Evolutionary conservation across 2,888 invertebrate genomes (phyloP).

Genomic region (Rhingia campestris): DNA sequence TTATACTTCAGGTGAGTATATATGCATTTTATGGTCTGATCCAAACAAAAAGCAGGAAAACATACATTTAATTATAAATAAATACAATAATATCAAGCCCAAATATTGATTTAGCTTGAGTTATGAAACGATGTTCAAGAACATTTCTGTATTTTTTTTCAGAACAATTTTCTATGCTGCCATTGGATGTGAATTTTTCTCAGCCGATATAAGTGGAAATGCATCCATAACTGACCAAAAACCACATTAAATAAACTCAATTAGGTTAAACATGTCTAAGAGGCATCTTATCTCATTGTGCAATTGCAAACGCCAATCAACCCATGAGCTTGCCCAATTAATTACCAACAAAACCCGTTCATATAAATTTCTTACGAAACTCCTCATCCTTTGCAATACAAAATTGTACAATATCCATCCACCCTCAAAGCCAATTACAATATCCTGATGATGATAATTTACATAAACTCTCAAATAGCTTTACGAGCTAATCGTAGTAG

Average conservation of each 20-base stretch:
- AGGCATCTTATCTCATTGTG: conserved; percentile 9
- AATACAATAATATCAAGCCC: too few relatives aligned
- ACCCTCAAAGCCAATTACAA: conserved; percentile 10
- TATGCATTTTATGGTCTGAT: too few relatives aligned
- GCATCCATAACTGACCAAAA: background rate
- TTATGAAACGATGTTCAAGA: too few relatives aligned
- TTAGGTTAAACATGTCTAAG: background rate
- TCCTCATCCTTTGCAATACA: background rate
- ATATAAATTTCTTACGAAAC: background rate
- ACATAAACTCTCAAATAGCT: background rate
- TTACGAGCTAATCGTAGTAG: conserved; percentile 31
- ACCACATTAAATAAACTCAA: background rate
- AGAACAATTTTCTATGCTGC: too few relatives aligned
- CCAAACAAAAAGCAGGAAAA: too few relatives aligned
- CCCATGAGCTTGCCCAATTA: conserved; percentile 12
- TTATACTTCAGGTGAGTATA: too few relatives aligned
- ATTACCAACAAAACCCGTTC: conserved; percentile 3
- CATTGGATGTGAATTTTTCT: too few relatives aligned
- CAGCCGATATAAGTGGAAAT: conserved; percentile 1
- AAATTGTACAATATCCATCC: background rate
- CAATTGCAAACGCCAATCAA: conserved; percentile 6
- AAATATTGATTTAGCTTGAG: too few relatives aligned
- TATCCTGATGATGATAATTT: conserved; percentile 32
- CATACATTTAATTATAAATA: too few relatives aligned
- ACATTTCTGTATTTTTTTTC: too few relatives aligned